phyloP scores from a whole-genome alignment of 2,797 vertebrate genomes.

The Ibycter americanus region DNA sequence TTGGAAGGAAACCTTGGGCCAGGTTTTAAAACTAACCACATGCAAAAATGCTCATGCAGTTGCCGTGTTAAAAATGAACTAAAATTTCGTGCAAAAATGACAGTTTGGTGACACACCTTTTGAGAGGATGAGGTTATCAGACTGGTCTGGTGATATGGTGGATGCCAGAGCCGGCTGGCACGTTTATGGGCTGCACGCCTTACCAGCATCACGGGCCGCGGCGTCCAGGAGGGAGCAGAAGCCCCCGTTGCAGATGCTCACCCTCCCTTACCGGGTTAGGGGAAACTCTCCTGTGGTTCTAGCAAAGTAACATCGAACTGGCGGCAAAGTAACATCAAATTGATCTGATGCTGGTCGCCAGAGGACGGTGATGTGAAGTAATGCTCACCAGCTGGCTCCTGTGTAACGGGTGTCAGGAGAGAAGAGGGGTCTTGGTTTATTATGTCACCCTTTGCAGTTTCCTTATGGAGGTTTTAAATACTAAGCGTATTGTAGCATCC shows the following conservation, averaged over 20 bases:
- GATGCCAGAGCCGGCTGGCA: not conserved
- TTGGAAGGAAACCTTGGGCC: not conserved
- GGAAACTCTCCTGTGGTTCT: not conserved
- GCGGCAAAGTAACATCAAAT: not conserved
- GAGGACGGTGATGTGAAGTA: not conserved
- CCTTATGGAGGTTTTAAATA: not conserved
- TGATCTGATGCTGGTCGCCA: not conserved
- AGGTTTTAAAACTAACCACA: not conserved
- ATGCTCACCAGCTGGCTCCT: not conserved
- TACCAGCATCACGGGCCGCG: too few species aligned
- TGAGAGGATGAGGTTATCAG: not conserved
- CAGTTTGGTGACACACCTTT: accelerated
- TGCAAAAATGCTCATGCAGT: not conserved
- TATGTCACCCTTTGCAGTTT: not conserved
- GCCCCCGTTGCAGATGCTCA: not conserved
- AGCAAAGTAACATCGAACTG: not conserved
- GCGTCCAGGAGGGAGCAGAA: not conserved
- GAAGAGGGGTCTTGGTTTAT: not conserved
- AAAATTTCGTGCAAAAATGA: not conserved
- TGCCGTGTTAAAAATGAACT: not conserved
- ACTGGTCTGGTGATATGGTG: not conserved
- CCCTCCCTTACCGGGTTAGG: not conserved
- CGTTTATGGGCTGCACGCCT: not conserved
- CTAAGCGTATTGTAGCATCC: not conserved
- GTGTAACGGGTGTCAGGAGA: too few species aligned